Evolutionary conservation across 1,140 invertebrate genomes (phyloP), one percentile per base, ranked within the genome.

Genomic region (Cephus cinctus): DNA sequence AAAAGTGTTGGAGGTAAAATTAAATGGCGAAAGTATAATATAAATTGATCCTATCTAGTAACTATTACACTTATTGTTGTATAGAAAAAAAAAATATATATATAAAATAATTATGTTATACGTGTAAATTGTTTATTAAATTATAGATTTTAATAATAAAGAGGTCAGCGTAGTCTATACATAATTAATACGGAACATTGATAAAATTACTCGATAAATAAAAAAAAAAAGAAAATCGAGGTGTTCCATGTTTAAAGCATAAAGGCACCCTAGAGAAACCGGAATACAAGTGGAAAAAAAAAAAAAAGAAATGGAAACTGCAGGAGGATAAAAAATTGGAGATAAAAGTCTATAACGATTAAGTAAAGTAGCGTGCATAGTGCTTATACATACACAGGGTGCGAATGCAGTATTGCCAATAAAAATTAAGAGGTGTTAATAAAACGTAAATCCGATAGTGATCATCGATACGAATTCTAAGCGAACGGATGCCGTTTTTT

Each of bases 91-190:
- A 38, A 57, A 57, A 60, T 57, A 47, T 35, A 47, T 45, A 45
- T 18, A 35, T 12, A 15, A 47, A 12, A 59, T 41, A 56, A 68
- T 72, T 73, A 59, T 60, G 68, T 73, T 72, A 69, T 55, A 54
- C 52, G 60, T 73, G 64, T 69, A 68, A 54, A 71, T 72, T 71
- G 63, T 73, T 73, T 68, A 63, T 65, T 54, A 53, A 63, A 65
- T 69, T 64, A 68, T 70, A 71, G 56, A 71, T 65, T 69, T 70
- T 72, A 71, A 69, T 65, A 64, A 60, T 34, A 30, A 50, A 9
- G 48, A 48, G 15, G 11, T 15, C 27, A 36, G 31, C 11, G 15
- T 20, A 27, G 25, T n/a, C 6, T 18, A 51, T 45, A 25, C 27
- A 15, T 51, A 27, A 16, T 15, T 15, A 11, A 38, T 6, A 47